Evolutionary conservation across 2,888 invertebrate genomes (phyloP), one percentile per base, ranked within the genome.

Genomic region (Patella ulyssiponensis): DNA sequence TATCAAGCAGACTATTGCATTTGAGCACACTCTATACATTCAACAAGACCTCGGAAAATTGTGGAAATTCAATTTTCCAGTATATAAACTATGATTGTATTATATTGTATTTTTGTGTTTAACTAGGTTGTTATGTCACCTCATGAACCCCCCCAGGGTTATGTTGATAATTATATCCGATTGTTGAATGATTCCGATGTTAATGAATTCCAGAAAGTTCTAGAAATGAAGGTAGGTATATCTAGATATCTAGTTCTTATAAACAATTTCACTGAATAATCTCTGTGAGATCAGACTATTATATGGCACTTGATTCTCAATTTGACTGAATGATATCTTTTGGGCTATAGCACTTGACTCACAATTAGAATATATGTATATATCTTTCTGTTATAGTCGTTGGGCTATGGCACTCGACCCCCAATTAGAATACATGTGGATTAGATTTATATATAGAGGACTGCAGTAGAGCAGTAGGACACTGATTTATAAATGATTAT

Each of bases 121-220:
- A 78, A 73, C 56, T 81, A 93, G 93, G 94, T 99, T 53, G 97
- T 98, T 0, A 98, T 99, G 98, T 96, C 98, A 1, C 97, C 98
- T 0, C 93, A 95, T 23, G 96, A 97, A 83, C 91, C 95, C 27
- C 92, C 95, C 0, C 95, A 95, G 71, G 95, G 95, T 0, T 94
- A 98, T 88, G 96, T 97, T 0, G 95, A 96, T 71, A 98, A 98
- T 90, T 98, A 96, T 88, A 94, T 96, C 73, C 96, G 97, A 90
- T 92, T 99, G 15, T 91, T 99, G 77, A 97, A 98, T 0, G 98
- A 98, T 83, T 95, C 96, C 23, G 96, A 97, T 76, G 92, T 95
- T 33, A 94, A 94, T 0, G 99, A 99, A 92, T 97, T 99, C 90
- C 97, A 97, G 88, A 97, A 96, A 90, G 96, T 98, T 54, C 91